Evolutionary conservation across 2,888 invertebrate genomes (phyloP).

Genomic region (Amblyjoppa proteus): DNA sequence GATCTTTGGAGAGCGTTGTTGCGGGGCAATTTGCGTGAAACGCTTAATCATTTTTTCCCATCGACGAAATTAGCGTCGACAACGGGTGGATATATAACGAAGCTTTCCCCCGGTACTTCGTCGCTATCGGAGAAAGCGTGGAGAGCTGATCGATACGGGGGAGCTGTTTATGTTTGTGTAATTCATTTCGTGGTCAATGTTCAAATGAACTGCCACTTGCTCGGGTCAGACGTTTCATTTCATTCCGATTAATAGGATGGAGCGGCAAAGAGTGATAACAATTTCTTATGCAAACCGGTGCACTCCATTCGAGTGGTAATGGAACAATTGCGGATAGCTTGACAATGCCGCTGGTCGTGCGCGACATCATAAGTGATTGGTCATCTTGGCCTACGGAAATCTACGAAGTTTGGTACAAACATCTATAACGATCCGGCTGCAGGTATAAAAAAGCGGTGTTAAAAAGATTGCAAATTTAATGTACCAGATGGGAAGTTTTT

Average conservation of each 20-base stretch:
- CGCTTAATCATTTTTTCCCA: conserved; percentile 20
- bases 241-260: not conserved
- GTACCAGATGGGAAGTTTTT: no score
- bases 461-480: no score
- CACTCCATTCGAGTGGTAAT: conserved; percentile 22
- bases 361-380: not conserved
- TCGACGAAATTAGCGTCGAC: not conserved
- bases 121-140: not conserved
- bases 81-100: not conserved
- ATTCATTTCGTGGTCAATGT: not conserved
- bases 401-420: not conserved
- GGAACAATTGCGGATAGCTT: conserved; percentile 1
- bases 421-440: not conserved
- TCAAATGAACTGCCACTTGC: not conserved
- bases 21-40: conserved; percentile 30
- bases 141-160: conserved; percentile 4
- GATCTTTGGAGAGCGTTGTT: conserved; percentile 5
- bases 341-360: not conserved
- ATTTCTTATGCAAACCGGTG: conserved; percentile 17
- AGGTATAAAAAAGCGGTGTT: no score
- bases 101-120: not conserved
- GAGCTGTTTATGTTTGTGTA: not conserved
- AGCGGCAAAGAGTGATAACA: not conserved
- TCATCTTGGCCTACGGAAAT: not conserved
- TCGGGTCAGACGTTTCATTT: not conserved